Base-by-base conservation (phyloP, 2,113 vertebrate genomes). In the Mixornis gularis region DNA sequence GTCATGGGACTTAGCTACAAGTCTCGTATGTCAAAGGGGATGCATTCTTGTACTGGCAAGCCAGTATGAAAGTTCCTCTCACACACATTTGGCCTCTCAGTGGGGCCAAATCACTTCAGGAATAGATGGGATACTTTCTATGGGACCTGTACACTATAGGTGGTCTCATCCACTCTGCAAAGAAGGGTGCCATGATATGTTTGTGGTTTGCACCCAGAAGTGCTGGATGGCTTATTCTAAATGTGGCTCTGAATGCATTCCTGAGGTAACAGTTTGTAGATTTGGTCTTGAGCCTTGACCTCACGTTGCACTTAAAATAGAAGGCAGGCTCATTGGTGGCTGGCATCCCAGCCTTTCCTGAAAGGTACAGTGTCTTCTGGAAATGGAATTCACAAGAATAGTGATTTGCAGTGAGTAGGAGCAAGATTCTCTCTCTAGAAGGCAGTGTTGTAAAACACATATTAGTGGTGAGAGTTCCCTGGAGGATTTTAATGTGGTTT, bases 401-500 rank as follows among this genome's bases (percentile, higher is more conserved):
- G 63, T 51, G 64, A 40, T 85, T 90, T 93, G 29, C 66, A 77
- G 41, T 56, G 70, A 76, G 64, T 12, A 91, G 76, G 51, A 87
- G 27, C 86, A 87, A 79, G 84, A 70, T 93, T 87, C 44, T 92
- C 43, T 93, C 94, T 96, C 59, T 94, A 96, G 92, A 94, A 96
- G 91, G 92, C 94, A 96, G 91, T 94, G 78, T 94, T 96, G 95
- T 87, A 92, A 94, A 94, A 85, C 76, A 79, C 20, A 34, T 90
- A 64, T 62, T 87, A 85, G 34, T 32, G 30, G 22, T 62, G 81
- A 95, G 87, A 51, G 65, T 73, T 92, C 68, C 55, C 87, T 87
- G 56, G 34, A 87, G 66, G 49, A 66, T 92, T 93, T 81, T 66
- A 79, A 77, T 70, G 48, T 74, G 22, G 15, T 73, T 91, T 89